Evolutionary conservation across 2,797 vertebrate genomes (phyloP), one percentile per base, ranked within the genome.

Genomic region (Spinus olivaceus): DNA sequence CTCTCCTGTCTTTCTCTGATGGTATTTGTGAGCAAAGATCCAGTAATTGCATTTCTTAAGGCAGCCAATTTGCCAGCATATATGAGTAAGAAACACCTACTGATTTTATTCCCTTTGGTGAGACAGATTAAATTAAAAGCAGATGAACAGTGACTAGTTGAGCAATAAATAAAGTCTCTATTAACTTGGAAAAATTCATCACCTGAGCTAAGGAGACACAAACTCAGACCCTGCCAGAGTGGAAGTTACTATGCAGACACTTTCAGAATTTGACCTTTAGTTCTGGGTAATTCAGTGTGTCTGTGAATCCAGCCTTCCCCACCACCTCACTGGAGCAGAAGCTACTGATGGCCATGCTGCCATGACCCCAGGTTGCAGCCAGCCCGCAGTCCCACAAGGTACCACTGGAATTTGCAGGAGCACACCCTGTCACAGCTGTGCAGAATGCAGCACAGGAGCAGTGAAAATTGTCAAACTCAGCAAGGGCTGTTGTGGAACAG

Each of bases 341-440:
- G 25, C 24, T 18, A 4, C 49, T 15, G 23, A 8, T 15, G 39
- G 27, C 24, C 21, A 5, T 0, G 2, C 0, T 11, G 32, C 30
- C 13, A 5, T 3, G 12, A 44, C 7, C 28, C 2, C 0, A 5
- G 8, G 70, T 14, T 7, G 9, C 50, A 72, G 46, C 8, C 9
- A 44, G 20, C 3, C 32, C 14, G 3, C n/a, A 12, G 22, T 4
- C 76, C 50, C 50, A 65, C 28, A 32, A 32, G 0, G 4, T 8
- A 3, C 6, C 54, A 8, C 10, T 4, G 4, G 13, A 1, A 14
- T 69, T 44, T 67, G 32, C 53, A 74, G 33, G 6, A 22, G 42
- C 12, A 49, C 0, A 2, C 21, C 1, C 27, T 39, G 44, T 1
- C 51, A 32, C 35, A 69, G 30, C 47, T 30, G 39, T 3, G 66